These are phyloP conservation scores for Dicerorhinus sumatrensis DNA, from an alignment of 2,113 vertebrate species.

Conservation along the genomic window DNA sequence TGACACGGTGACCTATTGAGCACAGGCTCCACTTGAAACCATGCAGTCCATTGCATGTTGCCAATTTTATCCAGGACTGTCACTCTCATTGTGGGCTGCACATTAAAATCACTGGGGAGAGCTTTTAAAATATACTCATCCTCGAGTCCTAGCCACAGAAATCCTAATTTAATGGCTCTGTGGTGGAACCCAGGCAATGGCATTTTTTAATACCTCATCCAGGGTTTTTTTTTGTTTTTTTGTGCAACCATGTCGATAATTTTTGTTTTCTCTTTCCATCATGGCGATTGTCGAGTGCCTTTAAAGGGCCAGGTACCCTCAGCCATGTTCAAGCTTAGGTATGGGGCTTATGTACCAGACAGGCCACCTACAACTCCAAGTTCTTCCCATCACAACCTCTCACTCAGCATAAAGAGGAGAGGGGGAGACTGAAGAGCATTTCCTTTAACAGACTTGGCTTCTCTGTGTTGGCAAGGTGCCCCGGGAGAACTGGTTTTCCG, in stretches of 20 bases:
- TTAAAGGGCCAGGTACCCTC: background rate
- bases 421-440: background rate
- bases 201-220: constrained; percentile 17
- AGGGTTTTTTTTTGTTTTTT: background rate
- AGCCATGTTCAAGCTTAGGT: background rate
- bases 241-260: background rate
- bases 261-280: background rate
- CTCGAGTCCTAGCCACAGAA: constrained; percentile 1
- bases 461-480: constrained; percentile 42
- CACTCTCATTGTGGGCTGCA: background rate
- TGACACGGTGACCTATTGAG: background rate
- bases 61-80: background rate
- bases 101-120: background rate
- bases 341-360: background rate
- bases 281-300: background rate
- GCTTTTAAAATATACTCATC: background rate
- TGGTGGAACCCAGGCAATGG: background rate
- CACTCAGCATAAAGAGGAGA: background rate
- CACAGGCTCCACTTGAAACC: background rate
- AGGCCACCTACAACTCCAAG: background rate
- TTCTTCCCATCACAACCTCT: background rate
- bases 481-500: constrained; percentile 37
- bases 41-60: background rate
- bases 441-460: constrained; percentile 34
- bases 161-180: constrained; percentile 21